Evolutionary conservation across 2,797 vertebrate species (phyloP), one percentile per base, ranked within the genome.

Genomic region (Enteromius unitaeniatus): DNA sequence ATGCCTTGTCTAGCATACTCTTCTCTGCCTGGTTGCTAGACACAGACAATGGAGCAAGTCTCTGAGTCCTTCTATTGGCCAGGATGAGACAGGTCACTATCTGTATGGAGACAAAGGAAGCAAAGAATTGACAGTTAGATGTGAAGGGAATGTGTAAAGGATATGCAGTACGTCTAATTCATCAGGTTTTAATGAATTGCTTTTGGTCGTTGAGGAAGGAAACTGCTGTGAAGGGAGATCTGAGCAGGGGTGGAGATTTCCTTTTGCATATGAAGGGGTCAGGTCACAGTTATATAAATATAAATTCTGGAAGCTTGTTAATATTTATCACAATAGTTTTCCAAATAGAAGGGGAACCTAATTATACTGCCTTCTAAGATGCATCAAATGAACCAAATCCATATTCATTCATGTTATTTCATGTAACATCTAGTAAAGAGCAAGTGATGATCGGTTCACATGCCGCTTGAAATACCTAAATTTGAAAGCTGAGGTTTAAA

Each of bases 1-100:
- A 86, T 88, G 85, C 85, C 83, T 88, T 88, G 87, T 88, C 75
- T 77, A 83, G 47, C 81, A 82, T 26, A 28, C 60, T 84, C 65
- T 80, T 70, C 58, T 74, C 76, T 62, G 49, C 79, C 77, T 81
- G 83, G 60, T 49, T 81, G 80, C 77, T 64, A 79, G 87, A 85
- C 83, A 81, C 68, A 74, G 69, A 84, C 85, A 69, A 80, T 85
- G 81, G 80, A 81, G 78, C 84, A 84, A 85, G 67, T 83, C 85
- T 88, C 73, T 69, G 83, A 73, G 81, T 83, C 60, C 84, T 87
- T 87, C 51, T 87, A 62, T 78, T 55, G 26, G 77, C 78, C 73
- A 74, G 87, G 60, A 85, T 64, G 68, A 81, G 55, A 78, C 68
- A 23, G 73, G 70, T 82, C 37, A 77, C 77, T 86, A 83, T 79